Evolutionary conservation across 1,140 invertebrate genomes (phyloP).

Genomic region (Atta colombica): DNA sequence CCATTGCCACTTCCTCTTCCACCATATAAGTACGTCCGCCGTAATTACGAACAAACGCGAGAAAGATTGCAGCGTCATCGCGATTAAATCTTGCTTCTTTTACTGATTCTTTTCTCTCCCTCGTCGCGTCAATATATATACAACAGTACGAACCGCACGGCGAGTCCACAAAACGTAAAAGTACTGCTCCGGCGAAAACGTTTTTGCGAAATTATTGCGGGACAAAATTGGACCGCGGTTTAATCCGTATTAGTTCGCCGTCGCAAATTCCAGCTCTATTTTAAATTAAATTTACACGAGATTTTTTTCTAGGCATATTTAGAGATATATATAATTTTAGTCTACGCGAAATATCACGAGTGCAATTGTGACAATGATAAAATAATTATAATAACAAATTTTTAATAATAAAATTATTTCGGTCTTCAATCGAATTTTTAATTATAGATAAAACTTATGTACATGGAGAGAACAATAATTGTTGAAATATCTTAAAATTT

Average conservation of each 20-base stretch:
- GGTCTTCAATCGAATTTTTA: constrained; percentile 8
- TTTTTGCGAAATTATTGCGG: constrained; percentile 47
- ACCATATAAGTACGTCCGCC: constrained; percentile 3
- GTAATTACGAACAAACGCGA: constrained; percentile 49
- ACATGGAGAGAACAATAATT: neutral
- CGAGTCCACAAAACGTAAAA: constrained; percentile 40
- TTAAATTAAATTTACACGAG: constrained; percentile 17
- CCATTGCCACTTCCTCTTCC: constrained; percentile 11
- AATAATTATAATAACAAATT: no score
- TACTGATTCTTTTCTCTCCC: constrained; percentile 37
- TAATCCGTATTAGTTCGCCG: constrained; percentile 45
- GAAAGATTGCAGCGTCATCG: constrained; percentile 55
- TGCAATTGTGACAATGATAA: neutral
- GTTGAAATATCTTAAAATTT: no score
- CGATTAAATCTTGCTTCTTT: constrained; percentile 58
- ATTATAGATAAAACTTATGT: neutral
- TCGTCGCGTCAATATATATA: constrained; percentile 36
- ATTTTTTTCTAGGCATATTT: neutral
- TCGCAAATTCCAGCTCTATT: constrained; percentile 10
- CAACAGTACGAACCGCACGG: neutral
- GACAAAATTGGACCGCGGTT: constrained; percentile 51
- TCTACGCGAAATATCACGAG: constrained; percentile 1
- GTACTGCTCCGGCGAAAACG: neutral
- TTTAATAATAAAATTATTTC: constrained; percentile 15
- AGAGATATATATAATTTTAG: constrained; percentile 2